A percentile compares a stretch with the other conserved stretches of the same genome.
phyloP scores from a whole-genome alignment of 2,113 vertebrate genomes.

The Stigmatopora nigra region DNA sequence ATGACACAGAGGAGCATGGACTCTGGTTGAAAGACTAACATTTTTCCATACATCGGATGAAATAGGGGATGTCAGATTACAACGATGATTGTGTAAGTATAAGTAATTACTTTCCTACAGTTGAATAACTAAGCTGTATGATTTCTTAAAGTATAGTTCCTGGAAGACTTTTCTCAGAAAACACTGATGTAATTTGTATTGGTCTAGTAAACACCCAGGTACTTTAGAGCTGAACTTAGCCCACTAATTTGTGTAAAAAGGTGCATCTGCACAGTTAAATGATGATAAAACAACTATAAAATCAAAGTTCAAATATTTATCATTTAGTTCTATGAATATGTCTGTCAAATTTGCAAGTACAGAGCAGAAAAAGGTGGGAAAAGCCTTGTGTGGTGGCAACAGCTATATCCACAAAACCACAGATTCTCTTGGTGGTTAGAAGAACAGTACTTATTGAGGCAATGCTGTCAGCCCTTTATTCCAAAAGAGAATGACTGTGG shows the following conservation, averaged over 20 bases:
- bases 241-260: not conserved
- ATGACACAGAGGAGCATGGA: slow-evolving; percentile 57
- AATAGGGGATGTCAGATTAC: not conserved
- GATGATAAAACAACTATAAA: slow-evolving; percentile 14
- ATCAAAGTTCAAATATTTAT: not conserved
- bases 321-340: slow-evolving; percentile 16
- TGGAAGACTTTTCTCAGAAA: slow-evolving; percentile 13
- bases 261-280: slow-evolving; percentile 9
- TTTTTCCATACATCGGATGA: not conserved
- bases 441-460: slow-evolving; percentile 61
- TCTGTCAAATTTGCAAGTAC: slow-evolving; percentile 12
- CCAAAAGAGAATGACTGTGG: slow-evolving; percentile 36
- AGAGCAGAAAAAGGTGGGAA: slow-evolving; percentile 24
- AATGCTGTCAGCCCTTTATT: slow-evolving; percentile 56
- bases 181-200: slow-evolving; percentile 37
- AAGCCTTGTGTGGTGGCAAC: slow-evolving; percentile 9
- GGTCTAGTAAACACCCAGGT: slow-evolving; percentile 56
- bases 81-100: slow-evolving; percentile 11
- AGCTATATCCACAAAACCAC: slow-evolving; percentile 31
- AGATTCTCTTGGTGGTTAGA: slow-evolving; percentile 44
- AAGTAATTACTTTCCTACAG: slow-evolving; percentile 12
- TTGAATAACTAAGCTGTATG: not conserved
- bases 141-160: slow-evolving; percentile 15
- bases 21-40: slow-evolving; percentile 21
- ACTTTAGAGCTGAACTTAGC: slow-evolving; percentile 36